phyloP scores from a whole-genome alignment of 2,113 vertebrate species.

The Crotalus tigris region DNA sequence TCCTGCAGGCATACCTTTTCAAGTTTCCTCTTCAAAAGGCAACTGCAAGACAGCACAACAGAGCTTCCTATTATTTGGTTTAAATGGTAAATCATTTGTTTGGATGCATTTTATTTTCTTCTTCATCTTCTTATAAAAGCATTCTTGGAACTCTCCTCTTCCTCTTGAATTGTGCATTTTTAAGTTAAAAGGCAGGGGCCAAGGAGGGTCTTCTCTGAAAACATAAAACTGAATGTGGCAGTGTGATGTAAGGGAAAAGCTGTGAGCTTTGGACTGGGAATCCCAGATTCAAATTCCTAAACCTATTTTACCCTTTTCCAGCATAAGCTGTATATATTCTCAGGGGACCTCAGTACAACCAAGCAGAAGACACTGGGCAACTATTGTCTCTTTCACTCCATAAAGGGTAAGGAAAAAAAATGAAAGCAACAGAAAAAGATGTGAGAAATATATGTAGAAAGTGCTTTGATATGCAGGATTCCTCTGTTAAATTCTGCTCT shows the following conservation, averaged over 20 bases:
- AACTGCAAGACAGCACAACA: background rate
- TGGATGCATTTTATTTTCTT: background rate
- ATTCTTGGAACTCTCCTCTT: background rate
- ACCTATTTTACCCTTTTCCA: background rate
- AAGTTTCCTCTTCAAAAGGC: background rate
- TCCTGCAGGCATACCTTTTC: background rate
- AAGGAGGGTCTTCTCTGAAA: background rate
- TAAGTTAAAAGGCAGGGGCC: background rate
- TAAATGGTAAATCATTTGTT: background rate
- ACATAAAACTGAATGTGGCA: background rate
- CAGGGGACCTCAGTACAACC: background rate
- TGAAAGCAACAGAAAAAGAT: background rate
- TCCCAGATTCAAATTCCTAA: background rate
- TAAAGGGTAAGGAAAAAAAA: background rate
- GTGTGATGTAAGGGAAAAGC: background rate
- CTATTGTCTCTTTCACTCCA: background rate
- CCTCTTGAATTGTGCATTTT: background rate
- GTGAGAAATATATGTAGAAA: background rate
- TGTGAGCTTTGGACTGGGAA: background rate
- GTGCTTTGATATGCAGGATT: background rate
- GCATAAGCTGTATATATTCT: too few species aligned
- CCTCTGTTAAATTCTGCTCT: background rate
- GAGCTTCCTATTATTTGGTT: background rate
- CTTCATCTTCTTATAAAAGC: background rate
- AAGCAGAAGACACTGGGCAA: background rate